A percentile compares a stretch with the other conserved stretches of the same genome.
These are phyloP conservation scores for Leptopilina drosophilae DNA, from an alignment of 2,888 invertebrate genomes.

Conservation along the genomic window DNA sequence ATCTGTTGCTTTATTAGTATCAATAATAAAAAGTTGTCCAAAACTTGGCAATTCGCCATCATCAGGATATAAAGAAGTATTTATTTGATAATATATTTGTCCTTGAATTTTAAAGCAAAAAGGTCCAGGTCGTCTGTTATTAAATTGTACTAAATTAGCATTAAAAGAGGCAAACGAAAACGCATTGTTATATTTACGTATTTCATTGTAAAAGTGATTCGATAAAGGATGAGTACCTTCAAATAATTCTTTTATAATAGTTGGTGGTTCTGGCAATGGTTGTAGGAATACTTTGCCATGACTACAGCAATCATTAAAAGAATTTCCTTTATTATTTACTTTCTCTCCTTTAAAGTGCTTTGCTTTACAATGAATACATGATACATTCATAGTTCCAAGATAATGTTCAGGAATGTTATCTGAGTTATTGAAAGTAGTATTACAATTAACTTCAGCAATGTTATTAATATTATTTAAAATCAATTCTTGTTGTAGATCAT, in stretches of 20 bases:
- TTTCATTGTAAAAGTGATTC: conserved; percentile 35
- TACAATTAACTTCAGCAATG: not conserved
- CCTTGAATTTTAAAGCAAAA: conserved; percentile 29
- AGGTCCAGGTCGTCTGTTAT: conserved; percentile 40
- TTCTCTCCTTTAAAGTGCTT: conserved; percentile 46
- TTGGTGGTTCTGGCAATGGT: conserved; percentile 24
- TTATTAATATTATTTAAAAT: no score
- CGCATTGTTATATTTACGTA: conserved; percentile 44
- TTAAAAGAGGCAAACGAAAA: conserved; percentile 48
- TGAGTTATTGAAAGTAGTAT: conserved; percentile 5
- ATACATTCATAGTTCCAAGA: conserved; percentile 36
- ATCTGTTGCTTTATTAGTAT: conserved; percentile 38
- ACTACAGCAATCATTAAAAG: conserved; percentile 42
- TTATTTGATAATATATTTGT: conserved; percentile 11
- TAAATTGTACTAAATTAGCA: conserved; percentile 44
- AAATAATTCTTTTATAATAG: conserved; percentile 26
- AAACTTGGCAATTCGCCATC: conserved; percentile 46
- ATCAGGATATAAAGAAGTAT: conserved; percentile 50
- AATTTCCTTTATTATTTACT: conserved; percentile 33
- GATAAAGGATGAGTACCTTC: conserved; percentile 33
- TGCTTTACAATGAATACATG: conserved; percentile 46
- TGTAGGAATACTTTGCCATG: conserved; percentile 15
- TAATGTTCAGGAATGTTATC: not conserved
- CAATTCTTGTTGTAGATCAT: no score
- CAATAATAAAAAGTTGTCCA: conserved; percentile 19